Base-by-base conservation (phyloP, 2,113 vertebrate species). In the Festucalex cinctus region DNA sequence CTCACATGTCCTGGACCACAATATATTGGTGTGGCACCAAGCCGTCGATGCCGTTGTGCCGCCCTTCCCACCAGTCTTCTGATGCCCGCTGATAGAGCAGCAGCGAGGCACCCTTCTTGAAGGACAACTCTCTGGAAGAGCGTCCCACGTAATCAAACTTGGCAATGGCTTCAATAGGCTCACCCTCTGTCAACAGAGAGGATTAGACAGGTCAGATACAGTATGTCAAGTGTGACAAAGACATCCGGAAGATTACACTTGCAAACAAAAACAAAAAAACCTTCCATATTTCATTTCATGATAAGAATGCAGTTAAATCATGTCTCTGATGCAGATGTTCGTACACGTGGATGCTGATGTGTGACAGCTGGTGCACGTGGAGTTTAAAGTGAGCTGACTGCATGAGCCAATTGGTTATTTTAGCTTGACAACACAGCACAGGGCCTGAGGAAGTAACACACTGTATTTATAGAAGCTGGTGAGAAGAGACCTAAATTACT, bases 51-150 rank as follows among this genome's bases (percentile, higher is more conserved):
- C 97, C 97, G 0, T 98, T 99, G 91, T 99, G 97, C 24, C 97
- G 90, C 44, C 97, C 97, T 92, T 99, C 97, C 97, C 97, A 99
- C 97, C 97, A 99, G 90, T 99, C 97, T 59, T 98, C 95, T 0
- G 97, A 99, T 0, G 97, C 97, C 3, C 97, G 94, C 81, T 98
- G 97, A 61, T 98, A 98, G 58, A 99, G 93, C 78, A 99, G 93
- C 74, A 99, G 88, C 14, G 97, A 99, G 24, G 97, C 96, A 3
- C 97, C 97, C 88, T 99, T 99, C 92, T 98, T 99, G 91, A 99
- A 99, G 82, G 95, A 97, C 75, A 99, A 83, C 62, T 99, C 97
- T 73, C 97, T 91, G 20, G 95, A 95, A 1, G 97, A 98, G 71
- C 97, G 95, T 44, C 97, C 97, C 1, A 93, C 71, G 0, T 99